A percentile compares a stretch with the other conserved stretches of the same genome.
phyloP scores from a whole-genome alignment of 2,888 invertebrate genomes.

The Leucoptera coffeella region DNA sequence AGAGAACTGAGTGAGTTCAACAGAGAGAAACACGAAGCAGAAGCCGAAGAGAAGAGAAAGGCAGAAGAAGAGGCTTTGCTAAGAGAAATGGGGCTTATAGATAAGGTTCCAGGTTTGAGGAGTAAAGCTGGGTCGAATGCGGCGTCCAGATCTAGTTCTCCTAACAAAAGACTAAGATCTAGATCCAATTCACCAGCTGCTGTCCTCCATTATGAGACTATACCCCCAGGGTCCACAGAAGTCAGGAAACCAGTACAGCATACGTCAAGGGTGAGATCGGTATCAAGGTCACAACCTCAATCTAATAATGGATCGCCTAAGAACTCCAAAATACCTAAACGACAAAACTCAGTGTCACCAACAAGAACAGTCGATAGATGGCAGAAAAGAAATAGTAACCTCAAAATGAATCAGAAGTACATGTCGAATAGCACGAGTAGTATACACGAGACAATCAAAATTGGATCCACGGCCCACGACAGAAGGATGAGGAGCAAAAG shows the following conservation, averaged over 20 bases:
- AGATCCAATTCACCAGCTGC: constrained; percentile 39
- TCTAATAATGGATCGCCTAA: constrained; percentile 42
- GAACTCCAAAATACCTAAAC: constrained; percentile 41
- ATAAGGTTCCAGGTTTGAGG: constrained; percentile 18
- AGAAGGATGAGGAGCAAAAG: constrained; percentile 33
- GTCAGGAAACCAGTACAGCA: constrained; percentile 24
- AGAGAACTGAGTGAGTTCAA: constrained; percentile 42
- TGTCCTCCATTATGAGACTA: constrained; percentile 23
- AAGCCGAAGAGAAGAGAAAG: constrained; percentile 28
- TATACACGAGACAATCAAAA: constrained; percentile 35
- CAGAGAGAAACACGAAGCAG: constrained; percentile 40
- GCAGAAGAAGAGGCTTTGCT: constrained; percentile 42
- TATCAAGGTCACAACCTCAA: constrained; percentile 38
- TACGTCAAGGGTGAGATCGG: constrained; percentile 23
- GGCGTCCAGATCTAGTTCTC: constrained; percentile 33
- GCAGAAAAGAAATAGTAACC: constrained; percentile 17
- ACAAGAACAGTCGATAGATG: constrained; percentile 14
- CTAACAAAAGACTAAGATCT: constrained; percentile 29
- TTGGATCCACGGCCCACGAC: constrained; percentile 32
- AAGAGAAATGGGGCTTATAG: constrained; percentile 39
- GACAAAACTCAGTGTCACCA: constrained; percentile 40
- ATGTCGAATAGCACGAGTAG: constrained; percentile 46
- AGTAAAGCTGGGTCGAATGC: constrained; percentile 13
- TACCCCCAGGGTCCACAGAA: constrained; percentile 14
- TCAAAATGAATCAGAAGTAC: constrained; percentile 26